phyloP scores from a whole-genome alignment of 2,888 invertebrate genomes.

The Lithophane semibrunnea region DNA sequence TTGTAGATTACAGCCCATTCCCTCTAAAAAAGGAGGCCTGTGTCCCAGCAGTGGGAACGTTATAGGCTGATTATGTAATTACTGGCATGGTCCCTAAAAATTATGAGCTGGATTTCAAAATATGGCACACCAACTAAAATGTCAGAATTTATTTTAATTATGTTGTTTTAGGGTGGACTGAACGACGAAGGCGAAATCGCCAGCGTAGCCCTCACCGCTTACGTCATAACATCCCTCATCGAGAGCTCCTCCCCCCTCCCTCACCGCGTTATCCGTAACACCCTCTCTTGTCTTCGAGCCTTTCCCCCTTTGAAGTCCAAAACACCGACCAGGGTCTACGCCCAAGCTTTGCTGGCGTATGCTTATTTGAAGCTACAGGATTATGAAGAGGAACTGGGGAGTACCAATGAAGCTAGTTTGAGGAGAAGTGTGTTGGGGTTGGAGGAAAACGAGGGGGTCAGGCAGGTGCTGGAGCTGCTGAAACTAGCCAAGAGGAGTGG shows the following conservation, averaged over 20 bases:
- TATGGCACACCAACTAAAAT: too few relatives aligned
- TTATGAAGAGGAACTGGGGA: slow-evolving; percentile 78
- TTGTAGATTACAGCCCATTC: too few relatives aligned
- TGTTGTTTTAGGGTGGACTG: slow-evolving; percentile 86
- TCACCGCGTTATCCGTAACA: slow-evolving; percentile 87
- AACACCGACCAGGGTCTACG: slow-evolving; percentile 77
- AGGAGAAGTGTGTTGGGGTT: slow-evolving; percentile 68
- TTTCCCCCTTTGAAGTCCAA: slow-evolving; percentile 77
- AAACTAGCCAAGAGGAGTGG: slow-evolving; percentile 78
- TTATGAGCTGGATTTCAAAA: too few relatives aligned
- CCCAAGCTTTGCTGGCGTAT: slow-evolving; percentile 79
- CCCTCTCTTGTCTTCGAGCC: slow-evolving; percentile 91
- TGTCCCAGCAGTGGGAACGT: too few relatives aligned
- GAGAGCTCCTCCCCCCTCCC: slow-evolving; percentile 90
- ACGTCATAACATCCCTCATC: slow-evolving; percentile 92
- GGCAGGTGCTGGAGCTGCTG: slow-evolving; percentile 77
- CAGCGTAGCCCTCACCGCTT: slow-evolving; percentile 92
- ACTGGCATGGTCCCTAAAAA: too few relatives aligned
- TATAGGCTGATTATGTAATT: too few relatives aligned
- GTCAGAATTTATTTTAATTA: too few relatives aligned
- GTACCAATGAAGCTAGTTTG: slow-evolving; percentile 73
- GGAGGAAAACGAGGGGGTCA: slow-evolving; percentile 77
- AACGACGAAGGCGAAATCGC: slow-evolving; percentile 87
- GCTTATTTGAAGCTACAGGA: slow-evolving; percentile 78
- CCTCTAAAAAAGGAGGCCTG: too few relatives aligned